phyloP scores from a whole-genome alignment of 2,113 vertebrate species.

The Hyla sarda region DNA sequence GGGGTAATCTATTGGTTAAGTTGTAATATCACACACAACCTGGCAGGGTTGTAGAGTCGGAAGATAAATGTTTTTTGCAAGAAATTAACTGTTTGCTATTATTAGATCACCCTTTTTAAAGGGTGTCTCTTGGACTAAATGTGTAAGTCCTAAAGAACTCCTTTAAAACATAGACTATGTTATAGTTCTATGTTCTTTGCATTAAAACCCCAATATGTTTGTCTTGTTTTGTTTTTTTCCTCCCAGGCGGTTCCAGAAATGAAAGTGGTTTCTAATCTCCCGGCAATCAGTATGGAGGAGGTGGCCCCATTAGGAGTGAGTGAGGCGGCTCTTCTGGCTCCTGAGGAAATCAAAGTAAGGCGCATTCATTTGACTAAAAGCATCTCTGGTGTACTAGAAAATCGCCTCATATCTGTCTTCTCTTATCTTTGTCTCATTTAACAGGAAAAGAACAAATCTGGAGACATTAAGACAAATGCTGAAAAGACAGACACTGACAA shows the following conservation, averaged over 20 bases:
- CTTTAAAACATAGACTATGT: background rate
- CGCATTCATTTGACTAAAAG: background rate
- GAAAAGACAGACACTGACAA: constrained; percentile 93
- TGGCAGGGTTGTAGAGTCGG: too few relatives aligned
- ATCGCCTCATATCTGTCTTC: background rate
- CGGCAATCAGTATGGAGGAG: constrained; percentile 92
- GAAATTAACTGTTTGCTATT: too few relatives aligned
- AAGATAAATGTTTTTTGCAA: too few relatives aligned
- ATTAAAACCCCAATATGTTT: background rate
- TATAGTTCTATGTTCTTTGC: background rate
- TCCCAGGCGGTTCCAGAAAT: constrained; percentile 89
- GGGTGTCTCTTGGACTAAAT: too few relatives aligned
- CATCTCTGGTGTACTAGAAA: background rate
- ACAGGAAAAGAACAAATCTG: constrained; percentile 93
- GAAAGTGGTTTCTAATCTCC: constrained; percentile 93
- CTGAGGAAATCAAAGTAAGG: constrained; percentile 93
- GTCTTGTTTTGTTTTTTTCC: constrained; percentile 53
- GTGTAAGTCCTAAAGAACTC: too few relatives aligned
- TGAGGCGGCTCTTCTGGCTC: constrained; percentile 87
- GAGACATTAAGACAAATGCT: constrained; percentile 81
- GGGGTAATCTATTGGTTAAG: too few relatives aligned
- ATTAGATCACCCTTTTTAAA: too few relatives aligned
- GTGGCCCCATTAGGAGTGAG: constrained; percentile 91
- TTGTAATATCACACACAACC: too few relatives aligned
- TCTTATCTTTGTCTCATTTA: constrained; percentile 1